Evolutionary conservation across 2,797 vertebrate genomes (phyloP).

Genomic region (Pantherophis vulpinus): DNA sequence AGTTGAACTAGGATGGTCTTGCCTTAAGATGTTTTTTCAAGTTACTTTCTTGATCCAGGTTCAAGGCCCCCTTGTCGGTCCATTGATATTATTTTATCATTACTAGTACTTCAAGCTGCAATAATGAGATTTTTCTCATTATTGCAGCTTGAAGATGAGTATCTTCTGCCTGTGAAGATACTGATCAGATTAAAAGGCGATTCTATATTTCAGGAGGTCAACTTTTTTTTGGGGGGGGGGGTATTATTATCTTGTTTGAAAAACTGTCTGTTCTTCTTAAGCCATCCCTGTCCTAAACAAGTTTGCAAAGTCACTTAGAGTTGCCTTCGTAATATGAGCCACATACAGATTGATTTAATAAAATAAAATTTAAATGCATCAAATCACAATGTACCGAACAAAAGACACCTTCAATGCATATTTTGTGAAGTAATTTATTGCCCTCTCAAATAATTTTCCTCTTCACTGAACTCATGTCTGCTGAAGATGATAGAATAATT

Average conservation of each 20-base stretch:
- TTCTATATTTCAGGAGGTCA: background rate
- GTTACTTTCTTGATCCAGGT: background rate
- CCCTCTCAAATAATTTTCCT: slow-evolving; percentile 47
- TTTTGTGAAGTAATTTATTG: slow-evolving; percentile 62
- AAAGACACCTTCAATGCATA: slow-evolving; percentile 44
- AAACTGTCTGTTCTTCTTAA: background rate
- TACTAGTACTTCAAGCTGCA: background rate
- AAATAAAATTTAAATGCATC: background rate
- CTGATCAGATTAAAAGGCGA: background rate
- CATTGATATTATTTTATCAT: background rate
- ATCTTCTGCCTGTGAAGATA: background rate
- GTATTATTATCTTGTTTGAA: background rate
- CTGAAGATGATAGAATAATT: slow-evolving; percentile 66
- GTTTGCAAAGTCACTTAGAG: background rate
- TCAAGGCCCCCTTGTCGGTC: background rate
- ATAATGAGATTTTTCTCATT: background rate
- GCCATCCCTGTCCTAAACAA: background rate
- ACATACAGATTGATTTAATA: background rate
- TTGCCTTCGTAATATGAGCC: background rate
- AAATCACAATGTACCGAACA: slow-evolving; percentile 6
- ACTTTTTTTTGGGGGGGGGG: background rate
- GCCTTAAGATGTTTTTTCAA: background rate
- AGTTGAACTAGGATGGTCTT: background rate
- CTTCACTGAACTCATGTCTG: slow-evolving; percentile 58
- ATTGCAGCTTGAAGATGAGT: too few relatives aligned